Evolutionary conservation across 1,140 invertebrate genomes (phyloP).

Genomic region (Archivesica marissinica): DNA sequence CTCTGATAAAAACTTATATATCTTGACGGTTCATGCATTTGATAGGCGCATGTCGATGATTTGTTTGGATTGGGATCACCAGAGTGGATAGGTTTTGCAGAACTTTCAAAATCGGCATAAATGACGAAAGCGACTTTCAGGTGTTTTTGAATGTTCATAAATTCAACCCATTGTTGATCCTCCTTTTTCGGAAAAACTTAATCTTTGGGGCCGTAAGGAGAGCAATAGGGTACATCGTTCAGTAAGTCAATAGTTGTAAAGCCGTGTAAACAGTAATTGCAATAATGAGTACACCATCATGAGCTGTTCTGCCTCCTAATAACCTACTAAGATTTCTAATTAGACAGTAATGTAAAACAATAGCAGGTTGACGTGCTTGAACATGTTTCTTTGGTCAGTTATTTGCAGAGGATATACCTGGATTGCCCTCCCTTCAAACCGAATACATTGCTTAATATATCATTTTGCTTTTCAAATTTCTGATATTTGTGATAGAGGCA

Average conservation of each 20-base stretch:
- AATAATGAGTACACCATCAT: constrained; percentile 31
- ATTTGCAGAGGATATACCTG: no score
- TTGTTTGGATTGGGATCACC: constrained; percentile 5
- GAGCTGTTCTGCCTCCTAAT: constrained; percentile 24
- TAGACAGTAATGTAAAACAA: background rate
- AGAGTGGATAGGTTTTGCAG: constrained; percentile 23
- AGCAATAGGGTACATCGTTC: constrained; percentile 38
- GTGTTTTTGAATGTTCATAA: background rate
- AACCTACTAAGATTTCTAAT: constrained; percentile 36
- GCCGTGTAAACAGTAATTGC: constrained; percentile 51
- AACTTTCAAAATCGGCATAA: constrained; percentile 48
- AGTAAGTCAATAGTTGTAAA: constrained; percentile 31
- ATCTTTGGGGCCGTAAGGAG: constrained; percentile 39
- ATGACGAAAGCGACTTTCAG: constrained; percentile 43
- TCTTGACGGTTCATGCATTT: constrained; percentile 50
- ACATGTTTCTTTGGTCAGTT: no score
- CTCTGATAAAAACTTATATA: no score
- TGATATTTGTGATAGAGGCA: constrained; percentile 9
- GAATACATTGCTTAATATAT: constrained; percentile 35
- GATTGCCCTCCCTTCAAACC: constrained; percentile 6
- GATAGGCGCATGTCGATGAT: background rate
- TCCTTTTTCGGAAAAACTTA: constrained; percentile 36
- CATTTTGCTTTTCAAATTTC: constrained; percentile 31
- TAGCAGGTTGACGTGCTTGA: background rate
- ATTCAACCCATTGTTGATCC: constrained; percentile 48